Evolutionary conservation across 2,797 vertebrate species (phyloP).

Genomic region (Crypturellus tataupa): DNA sequence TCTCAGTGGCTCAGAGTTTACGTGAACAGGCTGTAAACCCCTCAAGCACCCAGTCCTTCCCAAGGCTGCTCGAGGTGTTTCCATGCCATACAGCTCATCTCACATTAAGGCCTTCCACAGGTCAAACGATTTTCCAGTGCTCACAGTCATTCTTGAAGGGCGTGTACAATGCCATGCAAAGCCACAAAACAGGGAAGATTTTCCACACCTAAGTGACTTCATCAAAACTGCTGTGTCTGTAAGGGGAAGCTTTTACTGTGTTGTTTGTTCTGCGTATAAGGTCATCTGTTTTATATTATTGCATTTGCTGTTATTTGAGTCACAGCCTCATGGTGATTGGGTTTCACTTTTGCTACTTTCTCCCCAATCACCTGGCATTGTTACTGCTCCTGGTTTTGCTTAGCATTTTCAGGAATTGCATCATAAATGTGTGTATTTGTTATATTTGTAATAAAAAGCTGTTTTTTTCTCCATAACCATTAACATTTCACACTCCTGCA

Average conservation of each 20-base stretch:
- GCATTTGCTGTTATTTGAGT: background rate
- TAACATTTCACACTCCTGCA: background rate
- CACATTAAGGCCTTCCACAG: rapidly evolving
- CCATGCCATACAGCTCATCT: rapidly evolving
- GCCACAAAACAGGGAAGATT: background rate
- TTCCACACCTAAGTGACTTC: background rate
- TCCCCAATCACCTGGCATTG: background rate
- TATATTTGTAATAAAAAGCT: background rate
- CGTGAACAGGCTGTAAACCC: background rate
- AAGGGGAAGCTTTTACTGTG: background rate
- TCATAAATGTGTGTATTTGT: background rate
- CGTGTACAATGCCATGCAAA: background rate
- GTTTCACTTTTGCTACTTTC: background rate
- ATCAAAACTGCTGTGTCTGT: rapidly evolving
- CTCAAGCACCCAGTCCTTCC: background rate
- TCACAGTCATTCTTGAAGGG: background rate
- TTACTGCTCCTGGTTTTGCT: background rate
- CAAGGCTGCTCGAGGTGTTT: background rate
- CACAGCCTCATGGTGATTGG: background rate
- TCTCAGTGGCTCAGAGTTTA: background rate
- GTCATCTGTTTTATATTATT: background rate
- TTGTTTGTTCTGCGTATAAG: background rate
- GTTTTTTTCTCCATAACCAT: background rate
- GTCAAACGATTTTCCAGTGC: background rate
- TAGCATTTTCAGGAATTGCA: background rate